These are phyloP conservation scores for Lonchura striata DNA, from an alignment of 2,113 vertebrate species.

Conservation along the genomic window DNA sequence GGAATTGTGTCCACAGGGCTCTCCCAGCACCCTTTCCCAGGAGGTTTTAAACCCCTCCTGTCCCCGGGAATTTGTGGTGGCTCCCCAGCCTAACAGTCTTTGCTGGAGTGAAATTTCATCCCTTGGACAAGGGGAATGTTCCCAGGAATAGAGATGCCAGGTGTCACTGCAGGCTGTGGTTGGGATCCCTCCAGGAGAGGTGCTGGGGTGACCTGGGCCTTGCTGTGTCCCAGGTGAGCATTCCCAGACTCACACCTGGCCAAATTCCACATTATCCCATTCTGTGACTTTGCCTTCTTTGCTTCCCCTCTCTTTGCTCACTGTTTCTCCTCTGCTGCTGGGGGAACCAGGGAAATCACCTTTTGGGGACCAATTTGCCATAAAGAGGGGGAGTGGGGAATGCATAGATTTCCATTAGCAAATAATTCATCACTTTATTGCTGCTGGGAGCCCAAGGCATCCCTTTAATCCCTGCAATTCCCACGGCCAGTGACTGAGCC, in stretches of 20 bases:
- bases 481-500: not conserved
- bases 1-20: not conserved
- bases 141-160: not conserved
- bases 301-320: not conserved
- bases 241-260: not conserved
- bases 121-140: not conserved
- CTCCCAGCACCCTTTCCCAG: not conserved
- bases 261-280: accelerated
- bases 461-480: not conserved
- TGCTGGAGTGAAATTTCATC: not conserved
- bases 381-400: not conserved
- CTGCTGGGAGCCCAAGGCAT: not conserved
- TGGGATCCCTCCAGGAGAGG: not conserved
- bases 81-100: not conserved
- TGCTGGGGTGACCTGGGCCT: not conserved
- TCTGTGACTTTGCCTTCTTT: not conserved
- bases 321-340: not conserved
- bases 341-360: not conserved
- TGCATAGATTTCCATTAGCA: accelerated
- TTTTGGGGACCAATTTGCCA: not conserved
- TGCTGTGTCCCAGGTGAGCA: not conserved
- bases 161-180: accelerated
- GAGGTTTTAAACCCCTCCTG: not conserved
- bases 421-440: not conserved
- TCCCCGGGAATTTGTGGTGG: not conserved